Conservation (phyloP, 2,888 invertebrate genomes). For the Meteorus cinctellus region DNA sequence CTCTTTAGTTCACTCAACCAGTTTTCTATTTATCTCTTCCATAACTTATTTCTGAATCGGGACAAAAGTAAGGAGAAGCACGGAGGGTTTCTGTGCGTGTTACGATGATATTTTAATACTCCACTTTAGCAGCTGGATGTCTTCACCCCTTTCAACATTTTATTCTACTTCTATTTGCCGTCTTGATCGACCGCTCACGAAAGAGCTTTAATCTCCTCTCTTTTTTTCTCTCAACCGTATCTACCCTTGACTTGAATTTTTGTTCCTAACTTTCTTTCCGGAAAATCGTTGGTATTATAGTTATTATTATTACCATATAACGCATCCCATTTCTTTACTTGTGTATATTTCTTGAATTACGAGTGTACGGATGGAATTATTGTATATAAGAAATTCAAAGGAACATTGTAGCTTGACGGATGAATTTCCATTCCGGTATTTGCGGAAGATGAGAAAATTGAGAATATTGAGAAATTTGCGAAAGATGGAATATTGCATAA, state of each 20-base stretch:
- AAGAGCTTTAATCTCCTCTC: not conserved
- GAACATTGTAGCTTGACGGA: not conserved
- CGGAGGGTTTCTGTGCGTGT: not conserved
- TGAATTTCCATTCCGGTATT: no score
- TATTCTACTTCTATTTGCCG: not conserved
- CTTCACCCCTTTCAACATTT: conserved; percentile 1
- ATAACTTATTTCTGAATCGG: not conserved
- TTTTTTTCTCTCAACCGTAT: not conserved
- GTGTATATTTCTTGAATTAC: not conserved
- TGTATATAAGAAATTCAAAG: not conserved
- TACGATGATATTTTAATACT: conserved; percentile 23
- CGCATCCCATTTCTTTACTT: not conserved
- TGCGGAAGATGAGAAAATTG: no score
- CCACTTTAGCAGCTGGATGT: conserved; percentile 2
- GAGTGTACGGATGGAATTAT: not conserved
- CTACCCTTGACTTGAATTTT: not conserved
- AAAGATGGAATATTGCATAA: no score
- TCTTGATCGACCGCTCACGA: not conserved
- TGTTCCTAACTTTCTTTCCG: not conserved
- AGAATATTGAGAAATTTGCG: no score
- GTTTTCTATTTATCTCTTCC: not conserved
- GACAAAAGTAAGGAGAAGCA: not conserved
- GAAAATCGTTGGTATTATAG: not conserved
- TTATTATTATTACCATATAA: not conserved
- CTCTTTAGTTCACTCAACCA: not conserved